Base-by-base conservation (phyloP, 2,888 invertebrate species). In the Nomada fucata region DNA sequence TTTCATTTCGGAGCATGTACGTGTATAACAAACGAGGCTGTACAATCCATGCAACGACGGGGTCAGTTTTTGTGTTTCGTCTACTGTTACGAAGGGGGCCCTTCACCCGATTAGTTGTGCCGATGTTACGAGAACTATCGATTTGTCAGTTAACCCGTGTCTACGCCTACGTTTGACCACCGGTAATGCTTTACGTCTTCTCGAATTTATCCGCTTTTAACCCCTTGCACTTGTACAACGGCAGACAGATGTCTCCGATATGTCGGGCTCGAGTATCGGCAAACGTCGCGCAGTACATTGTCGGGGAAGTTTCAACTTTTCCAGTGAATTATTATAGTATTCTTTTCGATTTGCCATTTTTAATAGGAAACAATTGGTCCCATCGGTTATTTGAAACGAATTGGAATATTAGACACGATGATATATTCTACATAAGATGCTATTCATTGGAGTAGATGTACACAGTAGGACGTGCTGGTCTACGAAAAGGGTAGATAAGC, bases 401-500 rank as follows among this genome's bases (percentile, higher is more conserved):
- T 36, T 36, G 5, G 36, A 7, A 7, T 0, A 36, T 36, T 36
- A 7, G 36, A 36, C 36, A 36, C 29, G 29, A 29, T 7, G 29
- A 29, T 29, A 7, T 29, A 1, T 29, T 29, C 7, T 7, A 29
- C 29, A 7, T 29, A 29, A 7, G 29, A 7, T 50, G 23, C 42
- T 47, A 52, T 60, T 77, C 68, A 47, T 77, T 76, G 47, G n/a
- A 23, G 36, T 23, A 20, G 52, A 76, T 76, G 83, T 79, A 74
- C 79, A 74, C 29, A 61, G 79, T 60, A 71, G 73, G 57, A 72
- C 55, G 73, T 68, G 36, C 57, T 29, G 42, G 60, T 50, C 29
- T 44, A 11, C 59, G 60, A 47, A 67, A 76, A 76, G 83, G 79
- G 84, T 71, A 84, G 83, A 84, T 84, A 84, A 84, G 74, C 64